A percentile compares a stretch with the other conserved stretches of the same genome.
Conservation (phyloP, 2,113 vertebrate genomes). For the Callithrix jacchus region DNA sequence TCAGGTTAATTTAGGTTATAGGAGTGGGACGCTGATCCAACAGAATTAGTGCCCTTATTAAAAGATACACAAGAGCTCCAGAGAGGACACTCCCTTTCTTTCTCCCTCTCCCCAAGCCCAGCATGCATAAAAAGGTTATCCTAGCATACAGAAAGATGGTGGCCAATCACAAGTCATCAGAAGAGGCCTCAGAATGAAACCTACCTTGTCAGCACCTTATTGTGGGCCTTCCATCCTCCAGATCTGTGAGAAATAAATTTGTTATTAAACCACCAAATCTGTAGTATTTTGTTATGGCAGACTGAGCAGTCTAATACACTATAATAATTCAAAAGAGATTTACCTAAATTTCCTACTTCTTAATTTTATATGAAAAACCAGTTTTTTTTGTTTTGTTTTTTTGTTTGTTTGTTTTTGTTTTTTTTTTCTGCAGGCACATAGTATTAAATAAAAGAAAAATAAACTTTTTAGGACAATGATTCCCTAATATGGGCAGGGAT, state of each 20-base stretch:
- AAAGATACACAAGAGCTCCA: background rate
- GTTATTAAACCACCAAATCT: background rate
- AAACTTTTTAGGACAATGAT: background rate
- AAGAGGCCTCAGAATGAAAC: background rate
- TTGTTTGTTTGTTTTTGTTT: too few relatives aligned
- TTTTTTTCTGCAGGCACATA: background rate
- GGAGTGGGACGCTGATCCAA: background rate
- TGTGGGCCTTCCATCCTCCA: background rate
- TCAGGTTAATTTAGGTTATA: background rate
- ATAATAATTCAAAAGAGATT: background rate
- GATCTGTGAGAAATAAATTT: background rate
- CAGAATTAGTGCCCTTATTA: background rate
- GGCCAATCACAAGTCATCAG: background rate
- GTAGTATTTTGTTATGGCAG: background rate
- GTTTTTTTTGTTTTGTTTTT: background rate
- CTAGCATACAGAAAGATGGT: background rate
- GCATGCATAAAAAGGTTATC: background rate
- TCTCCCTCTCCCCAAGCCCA: fast-evolving
- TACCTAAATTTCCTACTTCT: background rate
- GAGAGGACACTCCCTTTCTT: background rate
- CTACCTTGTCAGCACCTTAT: background rate
- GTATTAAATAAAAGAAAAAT: background rate
- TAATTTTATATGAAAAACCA: background rate
- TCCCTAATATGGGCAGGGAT: background rate
- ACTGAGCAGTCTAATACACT: background rate